These are phyloP conservation scores for Nomada fabriciana DNA, from an alignment of 2,888 invertebrate genomes.

Conservation along the genomic window DNA sequence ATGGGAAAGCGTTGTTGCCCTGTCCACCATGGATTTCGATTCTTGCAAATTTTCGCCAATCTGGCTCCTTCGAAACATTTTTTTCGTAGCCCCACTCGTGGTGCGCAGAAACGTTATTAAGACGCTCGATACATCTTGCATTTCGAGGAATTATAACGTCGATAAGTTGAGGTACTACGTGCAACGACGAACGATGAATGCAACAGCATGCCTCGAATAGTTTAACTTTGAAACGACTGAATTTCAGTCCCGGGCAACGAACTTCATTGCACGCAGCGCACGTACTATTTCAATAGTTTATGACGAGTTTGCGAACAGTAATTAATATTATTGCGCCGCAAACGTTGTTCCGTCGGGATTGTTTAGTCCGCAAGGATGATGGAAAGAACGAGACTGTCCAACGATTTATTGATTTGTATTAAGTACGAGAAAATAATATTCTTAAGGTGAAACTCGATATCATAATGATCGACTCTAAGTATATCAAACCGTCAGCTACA, in stretches of 20 bases:
- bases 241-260: neutral
- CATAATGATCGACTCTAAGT: no score
- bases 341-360: constrained; percentile 5
- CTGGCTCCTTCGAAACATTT: no score
- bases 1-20: constrained; percentile 35
- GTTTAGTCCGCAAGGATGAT: neutral
- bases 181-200: no score
- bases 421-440: neutral
- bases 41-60: neutral
- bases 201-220: neutral
- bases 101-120: no score
- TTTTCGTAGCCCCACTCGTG: no score
- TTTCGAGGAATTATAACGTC: neutral
- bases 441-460: no score
- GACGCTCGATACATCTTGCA: no score
- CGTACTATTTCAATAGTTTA: constrained; percentile 10
- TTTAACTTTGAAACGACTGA: neutral
- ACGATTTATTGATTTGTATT: no score
- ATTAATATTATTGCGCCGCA: constrained; percentile 5
- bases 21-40: neutral
- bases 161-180: no score
- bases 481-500: no score
- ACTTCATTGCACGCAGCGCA: neutral
- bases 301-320: neutral
- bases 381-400: neutral